phyloP scores from a whole-genome alignment of 1,140 invertebrate genomes.

The Achroia grisella region DNA sequence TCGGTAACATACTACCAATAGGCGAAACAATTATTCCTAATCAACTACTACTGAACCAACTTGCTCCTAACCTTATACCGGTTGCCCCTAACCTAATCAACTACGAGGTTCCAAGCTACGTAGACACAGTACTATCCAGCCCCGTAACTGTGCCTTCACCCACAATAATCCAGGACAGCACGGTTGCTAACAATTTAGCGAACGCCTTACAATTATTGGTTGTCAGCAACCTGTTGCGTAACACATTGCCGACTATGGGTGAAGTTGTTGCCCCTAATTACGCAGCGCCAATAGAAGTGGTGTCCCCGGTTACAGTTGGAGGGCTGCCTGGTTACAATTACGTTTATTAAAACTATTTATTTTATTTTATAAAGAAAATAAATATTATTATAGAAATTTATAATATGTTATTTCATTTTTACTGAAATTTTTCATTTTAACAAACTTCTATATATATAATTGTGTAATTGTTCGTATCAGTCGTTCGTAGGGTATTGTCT shows the following conservation, averaged over 20 bases:
- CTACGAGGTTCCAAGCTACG: conserved; percentile 2
- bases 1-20: conserved; percentile 15
- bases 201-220: conserved; percentile 53
- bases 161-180: conserved; percentile 49
- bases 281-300: neutral
- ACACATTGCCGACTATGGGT: conserved; percentile 29
- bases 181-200: conserved; percentile 49
- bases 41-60: conserved; percentile 18
- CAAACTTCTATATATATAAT: no score
- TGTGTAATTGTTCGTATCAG: no score
- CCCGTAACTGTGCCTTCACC: conserved; percentile 24
- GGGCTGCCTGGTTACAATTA: neutral
- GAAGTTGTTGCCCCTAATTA: neutral
- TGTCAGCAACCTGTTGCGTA: conserved; percentile 47
- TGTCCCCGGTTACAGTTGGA: neutral
- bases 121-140: conserved; percentile 12
- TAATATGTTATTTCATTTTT: no score
- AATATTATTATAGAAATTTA: neutral
- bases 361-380: neutral
- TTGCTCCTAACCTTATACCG: neutral
- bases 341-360: neutral
- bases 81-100: neutral
- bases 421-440: no score
- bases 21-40: conserved; percentile 27
- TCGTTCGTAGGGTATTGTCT: no score